phyloP scores from a whole-genome alignment of 2,888 invertebrate genomes.

The Oxyteleia sp. region DNA sequence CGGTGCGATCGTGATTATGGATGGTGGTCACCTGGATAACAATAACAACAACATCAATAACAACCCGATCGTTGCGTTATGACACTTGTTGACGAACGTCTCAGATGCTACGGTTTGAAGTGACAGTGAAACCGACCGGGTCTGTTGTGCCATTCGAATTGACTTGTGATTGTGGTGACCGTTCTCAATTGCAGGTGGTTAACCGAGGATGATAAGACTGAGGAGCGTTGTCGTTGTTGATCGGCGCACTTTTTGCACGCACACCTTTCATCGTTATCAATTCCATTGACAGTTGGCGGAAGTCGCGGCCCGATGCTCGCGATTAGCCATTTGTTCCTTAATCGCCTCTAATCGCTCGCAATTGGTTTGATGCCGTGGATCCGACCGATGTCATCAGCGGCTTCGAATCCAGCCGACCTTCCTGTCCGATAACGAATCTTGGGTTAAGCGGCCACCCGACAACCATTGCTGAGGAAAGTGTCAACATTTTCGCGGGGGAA shows the following conservation, averaged over 20 bases:
- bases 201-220: conserved; percentile 63
- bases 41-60: no score
- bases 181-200: conserved; percentile 20
- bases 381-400: conserved; percentile 79
- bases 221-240: conserved; percentile 30
- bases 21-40: conserved; percentile 21
- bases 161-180: conserved; percentile 8
- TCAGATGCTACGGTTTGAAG: not conserved
- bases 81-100: conserved; percentile 36
- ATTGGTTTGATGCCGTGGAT: conserved; percentile 83
- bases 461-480: conserved; percentile 39
- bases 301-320: conserved; percentile 65
- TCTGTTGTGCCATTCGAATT: not conserved
- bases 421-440: not conserved
- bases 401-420: conserved; percentile 14
- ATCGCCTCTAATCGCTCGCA: conserved; percentile 83
- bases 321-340: conserved; percentile 84
- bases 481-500: conserved; percentile 23
- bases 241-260: conserved; percentile 26
- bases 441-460: not conserved
- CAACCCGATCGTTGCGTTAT: conserved; percentile 29
- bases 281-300: conserved; percentile 44
- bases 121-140: conserved; percentile 24
- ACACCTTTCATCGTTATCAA: conserved; percentile 49
- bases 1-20: conserved; percentile 35